A percentile compares a stretch with the other conserved stretches of the same genome.
These are phyloP conservation scores for Platalea minor DNA, from an alignment of 2,797 vertebrate species.

Conservation along the genomic window DNA sequence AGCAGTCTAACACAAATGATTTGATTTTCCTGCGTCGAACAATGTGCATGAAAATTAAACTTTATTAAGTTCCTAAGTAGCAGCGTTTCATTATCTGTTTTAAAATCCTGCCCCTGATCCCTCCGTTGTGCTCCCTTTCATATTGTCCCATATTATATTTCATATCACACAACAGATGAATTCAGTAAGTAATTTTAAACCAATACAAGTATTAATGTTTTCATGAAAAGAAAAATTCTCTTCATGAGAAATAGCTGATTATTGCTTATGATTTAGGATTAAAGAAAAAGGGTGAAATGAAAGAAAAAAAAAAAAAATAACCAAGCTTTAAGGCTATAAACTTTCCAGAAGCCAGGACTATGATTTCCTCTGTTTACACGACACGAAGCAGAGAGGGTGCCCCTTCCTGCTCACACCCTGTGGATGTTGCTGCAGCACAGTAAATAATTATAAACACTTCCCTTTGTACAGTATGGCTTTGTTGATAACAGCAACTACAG, in stretches of 20 bases:
- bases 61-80: not conserved
- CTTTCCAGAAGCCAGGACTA: not conserved
- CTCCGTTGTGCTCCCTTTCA: not conserved
- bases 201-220: not conserved
- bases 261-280: not conserved
- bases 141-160: not conserved
- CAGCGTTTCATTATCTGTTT: fast-evolving
- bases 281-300: not conserved
- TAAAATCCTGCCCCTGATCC: not conserved
- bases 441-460: conserved; percentile 45
- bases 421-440: not conserved
- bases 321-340: not conserved
- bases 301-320: not conserved
- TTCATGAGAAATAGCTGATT: not conserved
- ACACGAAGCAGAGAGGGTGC: not conserved
- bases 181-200: not conserved
- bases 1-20: not conserved
- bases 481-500: conserved; percentile 3
- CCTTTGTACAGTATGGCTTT: not conserved
- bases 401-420: conserved; percentile 7
- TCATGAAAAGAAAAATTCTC: not conserved
- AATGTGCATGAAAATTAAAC: not conserved
- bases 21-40: not conserved
- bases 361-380: not conserved
- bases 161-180: not conserved